A percentile compares a stretch with the other conserved stretches of the same genome.
phyloP scores from a whole-genome alignment of 2,797 vertebrate genomes.

The Rachycentron canadum region DNA sequence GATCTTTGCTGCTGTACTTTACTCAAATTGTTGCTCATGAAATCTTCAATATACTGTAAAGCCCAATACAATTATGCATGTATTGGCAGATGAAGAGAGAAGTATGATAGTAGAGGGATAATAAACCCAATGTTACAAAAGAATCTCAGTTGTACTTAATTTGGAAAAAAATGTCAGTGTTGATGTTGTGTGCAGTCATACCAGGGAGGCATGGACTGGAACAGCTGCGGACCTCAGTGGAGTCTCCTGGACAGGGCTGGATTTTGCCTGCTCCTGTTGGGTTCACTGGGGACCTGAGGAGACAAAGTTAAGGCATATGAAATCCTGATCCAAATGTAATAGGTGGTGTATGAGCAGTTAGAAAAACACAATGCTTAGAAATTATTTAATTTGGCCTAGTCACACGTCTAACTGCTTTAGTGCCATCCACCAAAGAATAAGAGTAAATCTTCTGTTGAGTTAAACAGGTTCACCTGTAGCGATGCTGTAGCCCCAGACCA shows the following conservation, averaged over 20 bases:
- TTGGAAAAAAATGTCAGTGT: too few species aligned
- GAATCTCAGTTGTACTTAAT: too few species aligned
- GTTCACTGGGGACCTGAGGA: slow-evolving; percentile 86
- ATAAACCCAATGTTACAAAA: too few species aligned
- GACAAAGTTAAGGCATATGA: neutral
- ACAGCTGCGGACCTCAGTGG: slow-evolving; percentile 85
- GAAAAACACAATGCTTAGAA: too few species aligned
- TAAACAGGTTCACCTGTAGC: slow-evolving; percentile 86
- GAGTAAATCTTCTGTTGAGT: neutral
- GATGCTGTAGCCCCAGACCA: slow-evolving; percentile 86
- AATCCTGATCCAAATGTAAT: neutral
- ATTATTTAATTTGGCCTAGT: too few species aligned
- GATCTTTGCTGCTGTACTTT: neutral
- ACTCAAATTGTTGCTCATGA: neutral
- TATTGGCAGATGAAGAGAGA: too few species aligned
- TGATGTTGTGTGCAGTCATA: slow-evolving; percentile 52
- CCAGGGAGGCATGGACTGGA: slow-evolving; percentile 83
- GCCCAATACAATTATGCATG: too few species aligned
- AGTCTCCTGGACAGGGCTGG: slow-evolving; percentile 85
- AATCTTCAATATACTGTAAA: too few species aligned
- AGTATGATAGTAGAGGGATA: too few species aligned
- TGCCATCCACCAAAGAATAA: neutral
- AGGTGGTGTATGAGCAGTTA: too few species aligned
- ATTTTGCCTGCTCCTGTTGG: slow-evolving; percentile 71
- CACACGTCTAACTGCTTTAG: neutral